Base-by-base conservation (phyloP, 2,113 vertebrate genomes). In the Tragulus kanchil region DNA sequence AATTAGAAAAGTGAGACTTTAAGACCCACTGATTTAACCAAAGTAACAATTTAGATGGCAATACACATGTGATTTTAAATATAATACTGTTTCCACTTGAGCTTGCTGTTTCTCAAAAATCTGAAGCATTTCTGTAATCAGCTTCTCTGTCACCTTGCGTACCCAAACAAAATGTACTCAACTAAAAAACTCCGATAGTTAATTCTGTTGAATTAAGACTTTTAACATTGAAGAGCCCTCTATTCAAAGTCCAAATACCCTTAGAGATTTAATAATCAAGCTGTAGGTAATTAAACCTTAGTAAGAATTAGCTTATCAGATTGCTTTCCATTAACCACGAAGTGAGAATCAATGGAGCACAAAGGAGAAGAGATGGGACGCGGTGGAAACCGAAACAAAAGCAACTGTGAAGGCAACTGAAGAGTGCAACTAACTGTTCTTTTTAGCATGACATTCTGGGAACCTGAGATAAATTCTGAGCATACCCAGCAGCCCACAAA, bases 191-290 rank as follows among this genome's bases (percentile, higher is more conserved):
- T 13, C 6, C 16, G 92, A 67, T 96, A 95, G 92, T 96, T 93
- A 97, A 94, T 97, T 96, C 84, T 85, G 93, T 67, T 90, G 89
- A 95, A 96, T 95, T 95, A 93, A 97, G 89, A 95, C 67, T 96
- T 95, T 95, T 92, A 95, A 87, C 81, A 97, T 96, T 81, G 56
- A 77, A 58, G 77, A 97, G 58, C 93, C 73, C 67, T 98, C 96
- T 95, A 75, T 98, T 98, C 95, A 97, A 95, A 98, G 96, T 97
- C 83, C 89, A 97, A 97, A 97, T 96, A 96, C 92, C 95, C 95
- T 97, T 97, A 90, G 93, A 98, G 97, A 97, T 97, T 98, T 93
- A 97, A 97, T 95, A 98, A 97, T 98, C 95, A 96, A 93, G 97
- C 95, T 97, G 93, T 97, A 97, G 85, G 96, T 98, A 97, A 98